Base-by-base conservation (phyloP, 2,888 invertebrate species). In the Pristionchus mayeri region DNA sequence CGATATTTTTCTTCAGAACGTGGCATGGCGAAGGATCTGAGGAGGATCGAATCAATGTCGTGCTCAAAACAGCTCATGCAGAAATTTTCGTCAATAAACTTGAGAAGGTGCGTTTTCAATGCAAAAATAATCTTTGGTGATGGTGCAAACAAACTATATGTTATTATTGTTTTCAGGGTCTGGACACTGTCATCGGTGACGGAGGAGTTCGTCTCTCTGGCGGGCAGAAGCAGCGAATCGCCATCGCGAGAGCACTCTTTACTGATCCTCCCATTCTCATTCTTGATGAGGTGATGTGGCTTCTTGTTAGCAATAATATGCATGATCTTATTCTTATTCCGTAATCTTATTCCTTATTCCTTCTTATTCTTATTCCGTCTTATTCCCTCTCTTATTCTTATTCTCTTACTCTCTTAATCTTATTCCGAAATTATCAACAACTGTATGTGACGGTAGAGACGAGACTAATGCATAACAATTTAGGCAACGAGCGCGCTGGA, bases 211-310 rank as follows among this genome's bases (percentile, higher is more conserved):
- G 40, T 0, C 11, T 81, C 60, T 60, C 60, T 24, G 81, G 81
- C 21, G 81, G 81, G 6, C 60, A 81, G 44, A 81, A 81, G 21
- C 81, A 81, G 34, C 37, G 81, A 24, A 60, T 81, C 7, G 81
- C 81, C 24, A 81, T 81, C 2, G 81, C 81, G 7, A 37, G 81
- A 40, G 57, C 81, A 0, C 37, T 81, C 81, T 81, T 60, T 21
- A 57, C 24, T 4, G 81, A 81, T 81, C 81, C 81, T 0, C 44
- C 81, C 1, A 81, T 81, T 40, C 81, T 81, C 16, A 60, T 81
- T 50, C 81, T 81, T 9, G 81, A 81, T 40, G 81, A 81, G 63
- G 52, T 52, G 18, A 52, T 13, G n/a, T n/a, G n/a, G n/a, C n/a
- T n/a, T n/a, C n/a, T n/a, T n/a, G n/a, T n/a, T n/a, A n/a, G 44